Percentiles rank a stretch among this genome's conserved stretches.
phyloP scores from a whole-genome alignment of 2,888 invertebrate genomes.

The Aquatica leii region DNA sequence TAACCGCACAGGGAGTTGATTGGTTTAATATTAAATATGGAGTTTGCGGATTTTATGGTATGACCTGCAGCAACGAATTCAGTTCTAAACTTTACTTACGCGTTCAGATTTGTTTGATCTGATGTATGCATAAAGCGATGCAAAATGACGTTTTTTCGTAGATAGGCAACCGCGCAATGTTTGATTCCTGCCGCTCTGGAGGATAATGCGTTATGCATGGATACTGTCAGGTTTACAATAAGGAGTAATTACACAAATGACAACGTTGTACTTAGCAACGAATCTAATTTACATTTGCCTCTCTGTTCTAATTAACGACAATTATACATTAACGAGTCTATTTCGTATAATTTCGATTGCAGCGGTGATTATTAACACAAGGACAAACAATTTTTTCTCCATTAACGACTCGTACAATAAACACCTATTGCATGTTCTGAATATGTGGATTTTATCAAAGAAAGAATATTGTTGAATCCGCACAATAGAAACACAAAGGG shows the following conservation, averaged over 20 bases:
- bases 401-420: too few species aligned
- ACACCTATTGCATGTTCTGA: too few species aligned
- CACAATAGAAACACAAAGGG: too few species aligned
- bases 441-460: too few species aligned
- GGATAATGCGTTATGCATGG: too few species aligned
- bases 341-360: conserved; percentile 8
- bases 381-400: too few species aligned
- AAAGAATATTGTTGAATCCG: too few species aligned
- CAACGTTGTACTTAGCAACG: conserved; percentile 27
- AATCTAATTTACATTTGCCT: conserved; percentile 33
- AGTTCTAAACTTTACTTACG: conserved; percentile 30
- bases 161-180: too few species aligned
- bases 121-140: conserved; percentile 15
- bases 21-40: conserved; percentile 49
- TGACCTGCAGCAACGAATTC: conserved; percentile 28
- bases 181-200: too few species aligned
- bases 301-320: conserved; percentile 24
- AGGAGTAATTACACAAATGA: conserved; percentile 32
- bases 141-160: background rate
- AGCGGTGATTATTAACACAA: too few species aligned
- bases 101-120: conserved; percentile 35
- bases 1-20: conserved; percentile 45
- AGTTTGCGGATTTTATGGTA: conserved; percentile 31
- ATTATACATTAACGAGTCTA: conserved; percentile 23
- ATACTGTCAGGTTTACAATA: conserved; percentile 29